phyloP scores from a whole-genome alignment of 2,113 vertebrate genomes.

The Dromaius novaehollandiae region DNA sequence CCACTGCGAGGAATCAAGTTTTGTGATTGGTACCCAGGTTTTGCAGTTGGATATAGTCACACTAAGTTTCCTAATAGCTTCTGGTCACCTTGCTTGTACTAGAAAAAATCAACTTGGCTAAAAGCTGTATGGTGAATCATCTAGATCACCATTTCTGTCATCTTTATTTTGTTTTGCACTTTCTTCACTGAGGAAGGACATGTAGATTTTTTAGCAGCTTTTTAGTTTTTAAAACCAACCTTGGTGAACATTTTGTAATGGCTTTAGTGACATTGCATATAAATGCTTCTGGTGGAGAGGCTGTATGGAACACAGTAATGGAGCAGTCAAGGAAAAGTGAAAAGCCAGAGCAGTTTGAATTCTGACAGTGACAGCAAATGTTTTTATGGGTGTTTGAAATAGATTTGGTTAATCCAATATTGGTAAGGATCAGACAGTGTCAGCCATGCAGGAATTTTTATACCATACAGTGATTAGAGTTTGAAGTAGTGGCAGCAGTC shows the following conservation, averaged over 20 bases:
- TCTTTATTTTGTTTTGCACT: not conserved
- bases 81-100: not conserved
- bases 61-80: not conserved
- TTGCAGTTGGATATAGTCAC: not conserved
- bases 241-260: not conserved
- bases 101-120: not conserved
- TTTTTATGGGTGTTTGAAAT: not conserved
- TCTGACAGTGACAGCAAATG: not conserved
- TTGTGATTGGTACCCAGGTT: not conserved
- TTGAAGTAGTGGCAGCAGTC: not conserved
- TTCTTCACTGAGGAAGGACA: accelerated
- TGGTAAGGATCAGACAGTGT: not conserved
- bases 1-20: not conserved
- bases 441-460: not conserved
- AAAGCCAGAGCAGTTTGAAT: not conserved
- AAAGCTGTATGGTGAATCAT: not conserved
- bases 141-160: not conserved
- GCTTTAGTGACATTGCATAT: not conserved
- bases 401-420: not conserved
- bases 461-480: not conserved
- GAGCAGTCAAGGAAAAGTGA: not conserved
- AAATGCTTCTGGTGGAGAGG: not conserved
- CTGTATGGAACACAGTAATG: not conserved
- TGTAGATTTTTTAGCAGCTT: not conserved
- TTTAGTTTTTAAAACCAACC: not conserved